Evolutionary conservation across 2,797 vertebrate species (phyloP).

Genomic region (Ctenosaura bakeri): DNA sequence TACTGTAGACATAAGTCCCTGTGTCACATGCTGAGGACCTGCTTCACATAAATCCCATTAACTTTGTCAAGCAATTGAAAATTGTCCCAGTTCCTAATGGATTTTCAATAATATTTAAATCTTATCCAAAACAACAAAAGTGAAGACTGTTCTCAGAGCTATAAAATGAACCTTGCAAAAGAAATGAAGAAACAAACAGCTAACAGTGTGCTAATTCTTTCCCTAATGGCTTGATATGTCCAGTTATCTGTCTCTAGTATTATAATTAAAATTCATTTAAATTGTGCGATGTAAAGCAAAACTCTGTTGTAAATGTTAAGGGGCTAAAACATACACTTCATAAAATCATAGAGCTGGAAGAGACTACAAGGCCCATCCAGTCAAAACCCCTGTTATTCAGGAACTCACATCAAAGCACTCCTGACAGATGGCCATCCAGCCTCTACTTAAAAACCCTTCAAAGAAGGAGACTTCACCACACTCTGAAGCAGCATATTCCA

Average conservation of each 20-base stretch:
- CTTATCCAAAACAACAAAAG: slow-evolving; percentile 51
- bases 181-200: slow-evolving; percentile 30
- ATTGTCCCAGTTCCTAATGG: slow-evolving; percentile 58
- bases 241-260: slow-evolving; percentile 34
- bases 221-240: slow-evolving; percentile 10
- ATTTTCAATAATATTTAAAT: slow-evolving; percentile 73
- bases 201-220: slow-evolving; percentile 22
- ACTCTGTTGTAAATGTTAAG: background rate
- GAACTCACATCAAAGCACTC: too few species aligned
- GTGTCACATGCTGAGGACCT: slow-evolving; percentile 7
- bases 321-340: background rate
- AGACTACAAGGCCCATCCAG: too few species aligned
- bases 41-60: slow-evolving; percentile 28
- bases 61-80: slow-evolving; percentile 47
- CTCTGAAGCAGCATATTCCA: too few species aligned
- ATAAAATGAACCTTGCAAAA: slow-evolving; percentile 40
- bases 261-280: slow-evolving; percentile 38
- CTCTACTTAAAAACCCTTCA: too few species aligned
- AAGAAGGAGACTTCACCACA: too few species aligned
- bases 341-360: too few species aligned
- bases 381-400: too few species aligned
- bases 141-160: slow-evolving; percentile 30
- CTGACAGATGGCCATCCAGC: too few species aligned
- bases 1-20: background rate
- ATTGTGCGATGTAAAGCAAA: slow-evolving; percentile 42